Conservation (phyloP, 2,888 invertebrate species). For the Tortrix viridana region DNA sequence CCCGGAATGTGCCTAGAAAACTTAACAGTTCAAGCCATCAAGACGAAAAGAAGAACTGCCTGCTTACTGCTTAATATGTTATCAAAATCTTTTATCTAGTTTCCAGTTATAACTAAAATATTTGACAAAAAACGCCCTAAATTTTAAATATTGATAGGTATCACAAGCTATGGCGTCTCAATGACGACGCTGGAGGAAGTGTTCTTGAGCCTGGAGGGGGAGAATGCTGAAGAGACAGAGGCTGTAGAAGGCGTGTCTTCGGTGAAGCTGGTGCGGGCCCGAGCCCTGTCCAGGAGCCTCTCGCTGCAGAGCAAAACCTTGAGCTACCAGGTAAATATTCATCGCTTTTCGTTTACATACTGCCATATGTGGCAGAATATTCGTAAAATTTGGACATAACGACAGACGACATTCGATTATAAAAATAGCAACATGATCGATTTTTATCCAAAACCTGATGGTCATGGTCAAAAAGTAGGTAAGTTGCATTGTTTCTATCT, state of each 20-base stretch:
- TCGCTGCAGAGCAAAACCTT: constrained; percentile 90
- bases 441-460: no score
- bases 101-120: no score
- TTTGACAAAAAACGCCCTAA: neutral
- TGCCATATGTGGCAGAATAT: no score
- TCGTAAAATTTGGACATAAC: no score
- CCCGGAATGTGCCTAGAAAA: neutral
- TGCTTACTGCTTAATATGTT: neutral
- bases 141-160: constrained; percentile 67
- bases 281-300: constrained; percentile 88
- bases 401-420: no score
- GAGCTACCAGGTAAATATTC: constrained; percentile 83
- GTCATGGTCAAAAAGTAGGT: no score
- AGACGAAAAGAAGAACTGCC: no score
- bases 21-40: neutral
- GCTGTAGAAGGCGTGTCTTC: constrained; percentile 89
- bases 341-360: neutral
- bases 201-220: constrained; percentile 90
- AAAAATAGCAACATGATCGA: no score
- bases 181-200: constrained; percentile 96
- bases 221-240: constrained; percentile 87
- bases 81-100: neutral
- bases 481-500: no score
- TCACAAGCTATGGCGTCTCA: constrained; percentile 93
- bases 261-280: constrained; percentile 88